Evolutionary conservation across 1,140 invertebrate species (phyloP).

Genomic region (Drosophila funebris): DNA sequence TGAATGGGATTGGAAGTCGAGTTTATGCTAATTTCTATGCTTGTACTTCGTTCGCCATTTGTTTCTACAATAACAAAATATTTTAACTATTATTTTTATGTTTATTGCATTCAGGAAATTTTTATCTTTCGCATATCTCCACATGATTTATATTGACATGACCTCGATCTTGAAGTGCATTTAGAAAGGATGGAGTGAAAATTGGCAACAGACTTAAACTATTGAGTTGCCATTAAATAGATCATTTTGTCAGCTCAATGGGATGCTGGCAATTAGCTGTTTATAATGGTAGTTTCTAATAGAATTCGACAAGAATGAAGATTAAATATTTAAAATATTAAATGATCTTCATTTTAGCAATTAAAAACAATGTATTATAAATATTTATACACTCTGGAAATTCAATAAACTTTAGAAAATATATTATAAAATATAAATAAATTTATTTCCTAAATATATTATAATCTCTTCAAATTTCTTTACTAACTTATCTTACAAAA

Average conservation of each 20-base stretch:
- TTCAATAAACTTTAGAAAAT: too few species aligned
- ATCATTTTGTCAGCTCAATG: neutral
- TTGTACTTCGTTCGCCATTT: slow-evolving; percentile 10
- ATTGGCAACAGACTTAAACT: slow-evolving; percentile 8
- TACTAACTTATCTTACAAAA: too few species aligned
- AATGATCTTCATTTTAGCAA: too few species aligned
- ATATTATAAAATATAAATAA: too few species aligned
- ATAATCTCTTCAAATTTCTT: too few species aligned
- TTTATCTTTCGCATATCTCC: slow-evolving; percentile 22
- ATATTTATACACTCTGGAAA: too few species aligned
- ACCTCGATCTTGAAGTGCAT: slow-evolving; percentile 38
- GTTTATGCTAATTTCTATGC: slow-evolving; percentile 35
- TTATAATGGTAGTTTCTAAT: neutral
- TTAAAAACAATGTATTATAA: too few species aligned
- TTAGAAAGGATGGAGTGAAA: slow-evolving; percentile 33
- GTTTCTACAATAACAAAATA: neutral
- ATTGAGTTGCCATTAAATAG: neutral
- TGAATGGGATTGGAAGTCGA: slow-evolving; percentile 11
- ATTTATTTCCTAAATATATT: too few species aligned
- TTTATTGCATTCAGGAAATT: slow-evolving; percentile 49
- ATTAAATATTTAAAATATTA: too few species aligned
- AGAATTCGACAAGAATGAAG: neutral
- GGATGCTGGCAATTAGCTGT: neutral
- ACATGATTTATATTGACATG: slow-evolving; percentile 57
- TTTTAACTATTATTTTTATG: neutral